Percentiles rank a stretch among this genome's conserved stretches.
phyloP scores from a whole-genome alignment of 2,113 vertebrate species.

The Phyllopteryx taeniolatus region DNA sequence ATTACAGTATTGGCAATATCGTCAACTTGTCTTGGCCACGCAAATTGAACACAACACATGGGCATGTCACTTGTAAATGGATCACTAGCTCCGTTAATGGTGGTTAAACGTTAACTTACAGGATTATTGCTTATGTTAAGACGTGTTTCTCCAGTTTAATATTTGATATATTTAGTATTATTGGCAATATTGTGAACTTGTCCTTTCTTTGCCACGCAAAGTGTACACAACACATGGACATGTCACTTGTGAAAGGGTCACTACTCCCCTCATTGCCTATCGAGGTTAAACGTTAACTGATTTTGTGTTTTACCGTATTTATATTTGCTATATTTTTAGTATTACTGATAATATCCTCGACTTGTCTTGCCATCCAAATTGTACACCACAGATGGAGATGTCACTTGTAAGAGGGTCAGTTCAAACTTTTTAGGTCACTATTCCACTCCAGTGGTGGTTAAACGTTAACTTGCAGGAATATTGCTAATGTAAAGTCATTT shows the following conservation, averaged over 20 bases:
- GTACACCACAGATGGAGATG: not conserved
- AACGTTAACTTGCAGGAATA: constrained; percentile 4
- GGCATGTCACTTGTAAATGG: not conserved
- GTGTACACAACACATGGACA: not conserved
- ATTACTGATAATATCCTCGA: not conserved
- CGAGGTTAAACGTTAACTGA: not conserved
- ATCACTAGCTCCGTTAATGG: not conserved
- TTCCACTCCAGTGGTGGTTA: not conserved
- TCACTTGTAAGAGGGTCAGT: not conserved
- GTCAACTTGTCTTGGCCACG: not conserved
- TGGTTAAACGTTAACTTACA: constrained; percentile 3
- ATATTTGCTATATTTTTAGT: not conserved
- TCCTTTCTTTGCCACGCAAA: not conserved
- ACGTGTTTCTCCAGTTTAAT: not conserved
- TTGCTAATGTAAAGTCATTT: constrained; percentile 7
- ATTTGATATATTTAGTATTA: not conserved
- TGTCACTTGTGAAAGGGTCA: not conserved
- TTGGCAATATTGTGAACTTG: not conserved
- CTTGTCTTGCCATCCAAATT: not conserved
- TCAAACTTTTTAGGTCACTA: not conserved
- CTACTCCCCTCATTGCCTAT: not conserved
- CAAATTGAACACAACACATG: not conserved
- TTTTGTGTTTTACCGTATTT: no score
- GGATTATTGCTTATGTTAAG: constrained; percentile 7
- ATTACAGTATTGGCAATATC: not conserved